Evolutionary conservation across 2,888 invertebrate species (phyloP).

Genomic region (Adela reaumurella): DNA sequence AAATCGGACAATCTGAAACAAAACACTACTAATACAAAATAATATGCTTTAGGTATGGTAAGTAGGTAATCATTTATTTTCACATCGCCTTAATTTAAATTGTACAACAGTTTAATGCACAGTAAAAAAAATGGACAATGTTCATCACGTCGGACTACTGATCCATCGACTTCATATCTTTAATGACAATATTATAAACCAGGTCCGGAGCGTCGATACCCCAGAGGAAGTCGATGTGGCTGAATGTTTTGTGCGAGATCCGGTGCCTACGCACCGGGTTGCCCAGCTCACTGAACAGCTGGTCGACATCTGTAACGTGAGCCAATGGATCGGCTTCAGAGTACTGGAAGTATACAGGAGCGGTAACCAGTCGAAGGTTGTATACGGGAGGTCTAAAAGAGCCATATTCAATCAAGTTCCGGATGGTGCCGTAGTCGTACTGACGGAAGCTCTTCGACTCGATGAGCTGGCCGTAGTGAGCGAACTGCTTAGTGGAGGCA

Average conservation of each 20-base stretch:
- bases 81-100: too few relatives aligned
- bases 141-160: too few relatives aligned
- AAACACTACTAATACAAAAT: too few relatives aligned
- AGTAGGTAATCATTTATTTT: too few relatives aligned
- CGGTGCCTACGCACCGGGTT: conserved; percentile 39
- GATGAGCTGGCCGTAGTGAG: conserved; percentile 36
- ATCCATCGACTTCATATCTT: background rate
- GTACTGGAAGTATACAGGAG: conserved; percentile 55
- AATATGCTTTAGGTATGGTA: too few relatives aligned
- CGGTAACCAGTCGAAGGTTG: conserved; percentile 43
- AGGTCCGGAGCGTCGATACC: conserved; percentile 44
- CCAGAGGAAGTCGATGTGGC: conserved; percentile 58
- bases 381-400: conserved; percentile 48
- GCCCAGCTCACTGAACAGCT: conserved; percentile 35
- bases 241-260: conserved; percentile 45
- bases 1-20: too few relatives aligned
- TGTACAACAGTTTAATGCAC: too few relatives aligned
- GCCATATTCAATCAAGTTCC: conserved; percentile 48
- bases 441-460: conserved; percentile 24
- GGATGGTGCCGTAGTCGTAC: conserved; percentile 31
- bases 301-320: conserved; percentile 39
- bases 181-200: conserved; percentile 29
- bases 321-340: conserved; percentile 58
- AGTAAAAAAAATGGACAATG: too few relatives aligned
- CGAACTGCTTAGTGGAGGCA: conserved; percentile 32